Base-by-base conservation (phyloP, 2,888 invertebrate species). In the Galeopsomyia nigrocyanea region DNA sequence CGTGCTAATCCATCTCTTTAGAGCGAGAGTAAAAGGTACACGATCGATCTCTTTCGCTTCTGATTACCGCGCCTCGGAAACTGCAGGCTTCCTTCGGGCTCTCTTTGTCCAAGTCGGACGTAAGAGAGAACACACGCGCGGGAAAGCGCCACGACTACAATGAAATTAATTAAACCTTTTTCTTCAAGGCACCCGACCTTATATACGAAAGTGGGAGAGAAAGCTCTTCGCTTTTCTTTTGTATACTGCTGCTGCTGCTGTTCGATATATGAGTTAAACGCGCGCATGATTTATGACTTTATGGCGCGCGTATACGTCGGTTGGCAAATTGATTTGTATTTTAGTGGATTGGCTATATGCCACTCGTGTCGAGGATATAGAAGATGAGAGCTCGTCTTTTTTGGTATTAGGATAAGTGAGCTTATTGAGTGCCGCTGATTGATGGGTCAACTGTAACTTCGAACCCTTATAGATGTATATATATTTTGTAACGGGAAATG, bases 31-130 rank as follows among this genome's bases (percentile, higher is more conserved):
- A 22, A 26, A 22, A 16, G 5, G 50, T 56, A 22, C n/a, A n/a
- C 66, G 71, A 71, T 71, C 71, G 66, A 71, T 71, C 67, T 71
- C 67, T 50, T 71, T 67, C 66, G 39, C 56, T 46, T 56, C 71
- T 61, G 66, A 71, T 71, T 71, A 71, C 46, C 39, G 21, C 57
- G 5, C 51, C 53, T 39, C 10, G 51, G 39, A 39, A n/a, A n/a
- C 13, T n/a, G 51, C n/a, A 17, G 51, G 9, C n/a, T 51, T 51
- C 16, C 7, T 51, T 19, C 17, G 51, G 7, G 51, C 17, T n/a
- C n/a, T n/a, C n/a, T n/a, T n/a, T n/a, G n/a, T n/a, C n/a, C n/a
- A n/a, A n/a, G n/a, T n/a, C n/a, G n/a, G n/a, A n/a, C n/a, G n/a
- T n/a, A n/a, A n/a, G n/a, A n/a, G 51, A 51, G n/a, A 16, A 7